Percentiles rank a stretch among this genome's conserved stretches.
Evolutionary conservation across 30 jellyfish, hydroid and myxozoan genomes (phyloP).

Genomic region (Aurelia aurita complex sp. Pacific): DNA sequence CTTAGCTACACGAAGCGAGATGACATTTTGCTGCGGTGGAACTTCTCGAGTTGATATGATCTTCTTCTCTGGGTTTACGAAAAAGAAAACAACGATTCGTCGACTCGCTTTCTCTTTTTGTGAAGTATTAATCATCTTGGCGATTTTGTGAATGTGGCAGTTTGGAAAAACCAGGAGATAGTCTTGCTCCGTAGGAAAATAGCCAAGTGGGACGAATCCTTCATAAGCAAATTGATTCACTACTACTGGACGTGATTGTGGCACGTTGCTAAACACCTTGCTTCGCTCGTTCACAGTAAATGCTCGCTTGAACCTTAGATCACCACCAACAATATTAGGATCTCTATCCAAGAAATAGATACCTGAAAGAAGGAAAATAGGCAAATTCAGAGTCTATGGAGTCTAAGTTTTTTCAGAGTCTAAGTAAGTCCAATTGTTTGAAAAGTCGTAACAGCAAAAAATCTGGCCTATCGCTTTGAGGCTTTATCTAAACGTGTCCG

Average conservation of each 20-base stretch:
- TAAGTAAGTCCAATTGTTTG: neutral
- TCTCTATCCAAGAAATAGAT: conserved; percentile 75
- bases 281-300: conserved; percentile 43
- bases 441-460: too few relatives aligned
- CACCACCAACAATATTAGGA: conserved; percentile 67
- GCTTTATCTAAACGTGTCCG: too few relatives aligned
- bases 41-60: conserved; percentile 73
- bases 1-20: conserved; percentile 38
- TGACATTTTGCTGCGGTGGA: conserved; percentile 67
- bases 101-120: conserved; percentile 55
- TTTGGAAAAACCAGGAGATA: conserved; percentile 73
- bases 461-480: too few relatives aligned
- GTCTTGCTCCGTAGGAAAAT: conserved; percentile 74
- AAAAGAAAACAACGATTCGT: conserved; percentile 74
- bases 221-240: conserved; percentile 43
- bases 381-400: neutral
- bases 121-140: conserved; percentile 53
- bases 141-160: conserved; percentile 77
- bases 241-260: conserved; percentile 48
- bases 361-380: conserved; percentile 34
- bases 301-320: conserved; percentile 70
- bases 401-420: too few relatives aligned
- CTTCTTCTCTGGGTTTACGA: conserved; percentile 75
- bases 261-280: conserved; percentile 36
- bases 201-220: conserved; percentile 76